Base-by-base conservation (phyloP, 1,140 invertebrate species). In the Zaprionus ornatus region DNA sequence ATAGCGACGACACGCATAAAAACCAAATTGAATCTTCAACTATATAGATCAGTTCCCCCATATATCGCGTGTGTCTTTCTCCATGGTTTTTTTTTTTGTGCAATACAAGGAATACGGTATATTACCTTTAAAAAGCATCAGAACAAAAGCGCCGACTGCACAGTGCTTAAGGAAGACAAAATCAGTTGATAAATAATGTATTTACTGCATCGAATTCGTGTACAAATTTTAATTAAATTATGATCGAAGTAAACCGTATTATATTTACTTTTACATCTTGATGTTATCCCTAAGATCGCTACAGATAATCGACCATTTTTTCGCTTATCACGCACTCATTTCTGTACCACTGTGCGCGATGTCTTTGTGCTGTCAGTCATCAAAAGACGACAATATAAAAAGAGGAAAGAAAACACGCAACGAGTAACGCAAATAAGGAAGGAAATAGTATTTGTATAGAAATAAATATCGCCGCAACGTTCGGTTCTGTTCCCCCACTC, bases 401-500 rank as follows among this genome's bases (percentile, higher is more conserved):
- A 57, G 57, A 40, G 19, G 42, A 60, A 68, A 29, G 19, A 60
- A 48, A 27, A 50, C 40, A 52, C 19, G 15, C 27, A 25, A 13
- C 35, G 15, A 25, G n/a, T 27, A 50, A 62, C 42, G 42, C 55
- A 65, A 68, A 59, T 68, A 68, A 66, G 62, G 62, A 65, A 72
- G 62, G 29, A 72, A 59, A 72, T 12, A 61, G 45, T 71, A 56
- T 71, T 48, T 71, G 35, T 71, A 71, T 48, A 71, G 50, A 21
- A 27, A 71, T 71, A 55, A 64, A 64, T 71, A 71, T 56, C 37
- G 37, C 5, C 40, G 37, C 59, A 23, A 42, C 57, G 57, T 27
- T 32, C 19, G 25, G 12, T 42, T 37, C 9, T 7, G 29, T 32
- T 32, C 23, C 27, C 15, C 54, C 56, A 1, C 57, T 17, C 40